Base-by-base conservation (phyloP, 2,113 vertebrate species). In the Eulemur macaco region DNA sequence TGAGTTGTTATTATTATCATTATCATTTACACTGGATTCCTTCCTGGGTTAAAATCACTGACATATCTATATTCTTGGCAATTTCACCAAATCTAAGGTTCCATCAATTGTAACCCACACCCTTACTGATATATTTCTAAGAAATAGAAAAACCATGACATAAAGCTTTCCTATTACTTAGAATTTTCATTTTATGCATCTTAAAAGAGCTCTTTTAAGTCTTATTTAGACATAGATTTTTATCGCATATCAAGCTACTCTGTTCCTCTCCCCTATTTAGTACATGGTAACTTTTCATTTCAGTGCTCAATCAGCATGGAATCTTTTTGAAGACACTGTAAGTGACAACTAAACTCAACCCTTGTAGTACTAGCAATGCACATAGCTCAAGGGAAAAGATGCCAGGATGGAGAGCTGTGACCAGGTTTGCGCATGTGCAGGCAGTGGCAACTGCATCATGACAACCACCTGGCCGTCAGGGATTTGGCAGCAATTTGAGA, bases 161-260 rank as follows among this genome's bases (percentile, higher is more conserved):
- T 6, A 94, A 87, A 87, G 34, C 37, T 56, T 96, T 85, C 50
- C 23, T 85, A 21, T 85, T 50, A 88, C 56, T 31, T 45, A 66
- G 31, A 37, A 37, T 60, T 71, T 82, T 88, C 45, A n/a, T 52
- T 60, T 31, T 23, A 23, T 71, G 50, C 15, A 29, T 89, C 50
- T 88, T 86, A 54, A 52, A 91, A 78, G 42, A 73, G 42, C 23
- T 89, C 54, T 78, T 90, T 96, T n/a, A 87, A 77, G 27, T 84
- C 56, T 89, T 86, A 47, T 11, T 87, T 78, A 85, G 73, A 82
- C 18, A 23, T 8, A 64, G 45, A 58, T 77, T 83, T 74, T 80
- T 68, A 88, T 76, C n/a, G 0, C 25, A 1, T 71, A 31, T 13
- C 21, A 34, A 73, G 54, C 54, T n/a, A 27, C 29, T 95, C 45